Percentiles rank a stretch among this genome's conserved stretches.
phyloP scores from a whole-genome alignment of 2,113 vertebrate species.

The Silurus meridionalis region DNA sequence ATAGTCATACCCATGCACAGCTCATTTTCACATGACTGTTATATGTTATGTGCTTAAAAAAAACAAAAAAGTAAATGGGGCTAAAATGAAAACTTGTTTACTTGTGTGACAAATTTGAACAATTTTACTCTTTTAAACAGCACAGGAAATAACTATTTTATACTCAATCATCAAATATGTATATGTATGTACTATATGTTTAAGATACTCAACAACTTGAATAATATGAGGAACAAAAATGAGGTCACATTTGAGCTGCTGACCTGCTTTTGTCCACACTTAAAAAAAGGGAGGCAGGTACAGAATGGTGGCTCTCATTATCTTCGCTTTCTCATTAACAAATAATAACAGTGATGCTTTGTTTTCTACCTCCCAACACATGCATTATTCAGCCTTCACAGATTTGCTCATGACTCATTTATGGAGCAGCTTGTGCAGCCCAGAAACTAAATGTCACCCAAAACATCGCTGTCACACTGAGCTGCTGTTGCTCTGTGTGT shows the following conservation, averaged over 20 bases:
- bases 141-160: background rate
- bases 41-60: background rate
- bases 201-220: background rate
- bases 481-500: constrained; percentile 39
- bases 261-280: background rate
- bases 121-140: background rate
- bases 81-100: background rate
- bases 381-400: constrained; percentile 79
- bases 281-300: constrained; percentile 52
- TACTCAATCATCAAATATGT: background rate
- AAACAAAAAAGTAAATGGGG: background rate
- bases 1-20: background rate
- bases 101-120: too few species aligned
- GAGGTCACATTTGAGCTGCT: background rate
- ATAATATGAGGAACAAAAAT: background rate
- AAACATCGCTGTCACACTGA: constrained; percentile 64
- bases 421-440: constrained; percentile 75
- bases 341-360: constrained; percentile 76
- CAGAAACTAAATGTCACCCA: constrained; percentile 73
- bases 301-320: constrained; percentile 69
- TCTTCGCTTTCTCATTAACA: constrained; percentile 77
- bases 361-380: constrained; percentile 73
- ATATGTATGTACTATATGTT: background rate
- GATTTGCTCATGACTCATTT: constrained; percentile 78
- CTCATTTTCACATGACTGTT: background rate